Percentiles rank a stretch among this genome's conserved stretches.
These are phyloP conservation scores for Pseudanteris insignis DNA, from an alignment of 2,888 invertebrate species.

Conservation along the genomic window DNA sequence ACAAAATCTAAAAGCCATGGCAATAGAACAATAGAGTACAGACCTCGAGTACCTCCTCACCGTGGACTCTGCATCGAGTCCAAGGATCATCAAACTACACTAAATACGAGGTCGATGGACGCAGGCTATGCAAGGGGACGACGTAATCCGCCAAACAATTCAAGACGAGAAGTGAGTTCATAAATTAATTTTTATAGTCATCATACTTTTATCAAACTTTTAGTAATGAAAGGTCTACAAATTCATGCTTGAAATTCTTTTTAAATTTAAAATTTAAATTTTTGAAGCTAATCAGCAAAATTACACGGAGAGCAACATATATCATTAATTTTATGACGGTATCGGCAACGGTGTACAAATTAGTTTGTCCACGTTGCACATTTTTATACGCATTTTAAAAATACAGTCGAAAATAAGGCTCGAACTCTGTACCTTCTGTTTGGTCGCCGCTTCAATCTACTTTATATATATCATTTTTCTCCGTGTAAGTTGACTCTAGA, in stretches of 20 bases:
- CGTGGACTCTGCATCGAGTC: conserved; percentile 69
- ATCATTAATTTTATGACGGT: too few species aligned
- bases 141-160: conserved; percentile 58
- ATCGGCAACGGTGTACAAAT: too few species aligned
- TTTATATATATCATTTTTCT: too few species aligned
- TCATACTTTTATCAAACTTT: conserved; percentile 5
- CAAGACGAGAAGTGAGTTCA: conserved; percentile 64
- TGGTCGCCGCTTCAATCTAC: too few species aligned
- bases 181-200: conserved; percentile 26
- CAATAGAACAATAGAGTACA: conserved; percentile 63
- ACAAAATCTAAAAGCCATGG: conserved; percentile 51
- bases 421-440: too few species aligned
- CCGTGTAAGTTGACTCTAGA: too few species aligned
- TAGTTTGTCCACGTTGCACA: too few species aligned
- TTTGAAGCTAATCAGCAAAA: too few species aligned
- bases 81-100: conserved; percentile 69
- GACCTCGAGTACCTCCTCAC: conserved; percentile 78
- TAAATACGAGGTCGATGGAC: conserved; percentile 84
- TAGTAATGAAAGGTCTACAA: neutral
- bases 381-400: too few species aligned
- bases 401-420: too few species aligned
- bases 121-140: conserved; percentile 56
- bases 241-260: neutral
- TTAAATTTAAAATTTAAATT: too few species aligned
- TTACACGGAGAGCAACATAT: too few species aligned